These are phyloP conservation scores for Panthera tigris DNA, from an alignment of 2,113 vertebrate genomes.

Conservation along the genomic window DNA sequence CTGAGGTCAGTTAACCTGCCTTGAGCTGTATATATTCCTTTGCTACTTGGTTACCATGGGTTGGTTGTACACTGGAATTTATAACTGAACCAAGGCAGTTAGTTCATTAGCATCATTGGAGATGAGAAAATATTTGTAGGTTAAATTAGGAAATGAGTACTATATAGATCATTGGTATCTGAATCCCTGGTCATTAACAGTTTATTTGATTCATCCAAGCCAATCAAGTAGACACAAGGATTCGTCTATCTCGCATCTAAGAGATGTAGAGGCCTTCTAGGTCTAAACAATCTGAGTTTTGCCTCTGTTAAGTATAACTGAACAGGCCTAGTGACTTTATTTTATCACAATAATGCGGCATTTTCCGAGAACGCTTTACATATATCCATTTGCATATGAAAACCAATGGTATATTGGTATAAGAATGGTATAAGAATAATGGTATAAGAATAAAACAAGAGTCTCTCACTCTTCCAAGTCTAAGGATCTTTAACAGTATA, in stretches of 20 bases:
- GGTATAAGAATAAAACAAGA: not conserved
- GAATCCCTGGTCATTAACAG: not conserved
- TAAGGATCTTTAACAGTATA: not conserved
- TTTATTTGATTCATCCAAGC: constrained; percentile 37
- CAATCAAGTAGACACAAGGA: constrained; percentile 20
- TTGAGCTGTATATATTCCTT: constrained; percentile 15
- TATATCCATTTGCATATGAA: not conserved
- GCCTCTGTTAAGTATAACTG: not conserved
- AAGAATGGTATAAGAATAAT: constrained; percentile 23
- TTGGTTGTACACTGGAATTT: not conserved
- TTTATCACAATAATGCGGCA: not conserved
- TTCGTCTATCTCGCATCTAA: not conserved
- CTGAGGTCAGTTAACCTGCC: not conserved
- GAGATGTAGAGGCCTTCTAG: not conserved
- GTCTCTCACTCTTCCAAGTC: not conserved
- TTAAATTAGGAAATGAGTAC: constrained; percentile 3
- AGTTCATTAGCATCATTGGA: constrained; percentile 23
- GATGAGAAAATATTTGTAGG: not conserved
- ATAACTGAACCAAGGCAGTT: not conserved
- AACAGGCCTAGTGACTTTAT: not conserved
- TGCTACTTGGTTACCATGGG: not conserved
- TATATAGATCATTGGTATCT: not conserved
- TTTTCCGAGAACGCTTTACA: not conserved
- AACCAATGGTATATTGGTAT: not conserved
- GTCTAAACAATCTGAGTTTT: not conserved